These are phyloP conservation scores for Heliothis peltigera DNA, from an alignment of 2,888 invertebrate genomes.

Conservation along the genomic window DNA sequence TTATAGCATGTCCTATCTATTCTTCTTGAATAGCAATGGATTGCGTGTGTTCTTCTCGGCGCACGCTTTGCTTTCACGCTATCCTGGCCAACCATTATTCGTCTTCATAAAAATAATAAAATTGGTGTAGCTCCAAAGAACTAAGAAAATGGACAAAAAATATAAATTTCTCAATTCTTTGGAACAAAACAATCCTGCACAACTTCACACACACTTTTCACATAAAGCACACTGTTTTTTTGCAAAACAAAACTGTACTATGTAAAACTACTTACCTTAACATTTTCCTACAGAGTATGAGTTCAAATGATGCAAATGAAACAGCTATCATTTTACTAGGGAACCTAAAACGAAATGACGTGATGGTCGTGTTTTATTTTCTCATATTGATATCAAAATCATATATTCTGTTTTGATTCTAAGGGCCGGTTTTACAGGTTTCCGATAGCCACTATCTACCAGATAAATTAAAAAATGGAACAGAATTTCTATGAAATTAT, in stretches of 20 bases:
- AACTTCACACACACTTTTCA: conserved; percentile 21
- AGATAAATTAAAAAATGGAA: no score
- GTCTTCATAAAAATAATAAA: conserved; percentile 25
- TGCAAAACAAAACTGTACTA: not conserved
- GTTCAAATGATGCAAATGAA: not conserved
- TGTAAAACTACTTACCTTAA: not conserved
- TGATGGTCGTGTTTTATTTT: not conserved
- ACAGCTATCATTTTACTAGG: not conserved
- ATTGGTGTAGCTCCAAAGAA: conserved; percentile 11
- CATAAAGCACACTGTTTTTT: conserved; percentile 26
- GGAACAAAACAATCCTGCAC: conserved; percentile 12
- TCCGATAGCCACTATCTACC: no score
- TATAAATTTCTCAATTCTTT: conserved; percentile 20
- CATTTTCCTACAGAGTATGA: not conserved
- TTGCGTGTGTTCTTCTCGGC: conserved; percentile 13
- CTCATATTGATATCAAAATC: no score
- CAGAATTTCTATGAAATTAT: no score
- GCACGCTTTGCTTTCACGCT: conserved; percentile 37
- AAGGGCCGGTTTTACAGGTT: no score
- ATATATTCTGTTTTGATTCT: no score
- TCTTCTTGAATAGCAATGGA: conserved; percentile 14
- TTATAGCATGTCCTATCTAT: conserved; percentile 18
- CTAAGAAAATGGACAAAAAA: conserved; percentile 11
- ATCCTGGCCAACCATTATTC: conserved; percentile 25
- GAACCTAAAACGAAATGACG: not conserved